A percentile compares a stretch with the other conserved stretches of the same genome.
Conservation (phyloP, 2,797 vertebrate species). For the Hypotaenidia okinawae region DNA sequence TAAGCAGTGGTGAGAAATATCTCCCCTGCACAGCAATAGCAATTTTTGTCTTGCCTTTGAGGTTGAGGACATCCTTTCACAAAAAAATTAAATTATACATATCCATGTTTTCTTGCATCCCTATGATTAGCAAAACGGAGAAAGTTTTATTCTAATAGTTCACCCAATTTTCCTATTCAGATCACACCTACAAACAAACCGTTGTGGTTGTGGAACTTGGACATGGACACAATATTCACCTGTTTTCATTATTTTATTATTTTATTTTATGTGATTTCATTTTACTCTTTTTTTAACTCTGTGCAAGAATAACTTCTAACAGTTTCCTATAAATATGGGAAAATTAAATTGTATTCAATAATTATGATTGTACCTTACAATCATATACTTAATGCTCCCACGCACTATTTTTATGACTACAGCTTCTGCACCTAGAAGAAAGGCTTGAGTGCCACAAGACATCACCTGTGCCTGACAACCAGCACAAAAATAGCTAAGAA, state of each 20-base stretch:
- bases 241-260: background rate
- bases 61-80: background rate
- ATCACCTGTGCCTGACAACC: slow-evolving; percentile 4
- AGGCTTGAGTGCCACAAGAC: background rate
- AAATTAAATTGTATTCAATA: background rate
- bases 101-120: background rate
- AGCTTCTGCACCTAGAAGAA: background rate
- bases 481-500: background rate
- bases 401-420: background rate
- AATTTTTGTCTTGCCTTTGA: background rate
- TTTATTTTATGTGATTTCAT: background rate
- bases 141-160: background rate
- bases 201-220: background rate
- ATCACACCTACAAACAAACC: background rate
- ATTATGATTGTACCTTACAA: background rate
- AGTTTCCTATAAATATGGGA: background rate
- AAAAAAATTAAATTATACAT: background rate
- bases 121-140: background rate
- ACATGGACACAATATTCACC: background rate
- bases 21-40: rapidly evolving
- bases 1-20: background rate
- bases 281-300: background rate
- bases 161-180: background rate
- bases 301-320: background rate
- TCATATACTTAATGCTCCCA: background rate